Evolutionary conservation across 2,888 invertebrate species (phyloP), one percentile per base, ranked within the genome.

Genomic region (Penaeus monodon): DNA sequence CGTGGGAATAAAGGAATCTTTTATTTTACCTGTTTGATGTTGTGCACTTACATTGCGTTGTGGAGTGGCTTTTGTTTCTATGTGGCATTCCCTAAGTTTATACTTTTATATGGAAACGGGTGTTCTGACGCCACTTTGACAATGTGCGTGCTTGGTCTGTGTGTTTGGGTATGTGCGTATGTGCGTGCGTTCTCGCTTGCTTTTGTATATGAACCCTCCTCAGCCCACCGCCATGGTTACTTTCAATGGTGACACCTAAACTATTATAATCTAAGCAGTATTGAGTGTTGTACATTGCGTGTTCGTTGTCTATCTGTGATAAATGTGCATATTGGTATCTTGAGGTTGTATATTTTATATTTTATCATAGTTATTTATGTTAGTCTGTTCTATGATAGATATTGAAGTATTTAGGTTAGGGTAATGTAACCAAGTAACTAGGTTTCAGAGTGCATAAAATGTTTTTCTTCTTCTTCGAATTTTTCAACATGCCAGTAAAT

Each of bases 71-170:
- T 66, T 82, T 82, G 57, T 44, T 77, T 77, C 77, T 49, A 38
- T 38, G 57, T 49, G 77, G 57, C 77, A 63, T 80, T 80, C 27
- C 66, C 87, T 87, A 83, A 87, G 87, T 87, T 87, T 83, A 74
- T 87, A 87, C 83, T 87, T 87, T 87, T 87, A 87, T 87, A 87
- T 84, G 83, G 87, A 87, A 83, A 87, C 87, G 83, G 87, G 87
- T 87, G 87, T 86, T 64, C 27, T 76, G 73, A 68, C 74, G 84
- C 68, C 85, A 74, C 64, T 73, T 33, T 80, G 74, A 33, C 29
- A 70, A 70, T 70, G 29, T 70, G 57, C 57, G 57, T 57, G 57
- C 57, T 3, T 57, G 57, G 57, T 20, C 57, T 57, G 57, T 57
- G 57, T 57, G 57, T 57, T 20, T 57, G 57, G 22, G 68, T 70